A percentile compares a stretch with the other conserved stretches of the same genome.
Evolutionary conservation across 2,888 invertebrate species (phyloP).

Genomic region (Tipula lateralis): DNA sequence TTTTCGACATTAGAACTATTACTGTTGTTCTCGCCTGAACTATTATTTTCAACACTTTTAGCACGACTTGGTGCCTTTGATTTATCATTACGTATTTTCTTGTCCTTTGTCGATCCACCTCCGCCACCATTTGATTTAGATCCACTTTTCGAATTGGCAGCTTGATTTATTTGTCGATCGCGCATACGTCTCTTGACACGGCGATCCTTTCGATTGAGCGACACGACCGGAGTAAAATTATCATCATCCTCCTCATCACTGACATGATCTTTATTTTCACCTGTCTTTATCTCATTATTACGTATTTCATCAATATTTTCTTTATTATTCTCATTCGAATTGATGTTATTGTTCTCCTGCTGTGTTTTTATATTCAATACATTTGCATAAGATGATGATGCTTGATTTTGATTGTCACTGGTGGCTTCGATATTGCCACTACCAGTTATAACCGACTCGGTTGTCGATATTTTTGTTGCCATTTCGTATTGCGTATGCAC

Average conservation of each 20-base stretch:
- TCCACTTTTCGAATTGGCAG: conserved; percentile 33
- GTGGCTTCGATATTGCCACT: neutral
- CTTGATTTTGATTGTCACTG: conserved; percentile 45
- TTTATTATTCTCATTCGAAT: conserved; percentile 31
- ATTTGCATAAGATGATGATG: conserved; percentile 66
- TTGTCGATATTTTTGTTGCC: conserved; percentile 14
- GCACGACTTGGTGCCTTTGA: conserved; percentile 28
- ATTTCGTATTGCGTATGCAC: neutral
- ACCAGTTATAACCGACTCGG: neutral
- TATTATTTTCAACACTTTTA: conserved; percentile 38
- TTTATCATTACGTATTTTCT: conserved; percentile 29
- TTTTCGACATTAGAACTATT: conserved; percentile 43
- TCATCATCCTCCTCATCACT: conserved; percentile 47
- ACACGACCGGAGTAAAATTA: conserved; percentile 48
- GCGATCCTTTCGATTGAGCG: conserved; percentile 48
- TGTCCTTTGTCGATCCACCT: neutral
- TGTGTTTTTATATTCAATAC: conserved; percentile 57
- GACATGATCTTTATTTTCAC: conserved; percentile 38
- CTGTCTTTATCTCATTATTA: neutral
- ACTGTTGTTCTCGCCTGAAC: conserved; percentile 41
- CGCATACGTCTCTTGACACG: conserved; percentile 42
- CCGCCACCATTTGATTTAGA: conserved; percentile 32
- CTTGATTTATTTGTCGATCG: conserved; percentile 30
- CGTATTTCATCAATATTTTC: conserved; percentile 31
- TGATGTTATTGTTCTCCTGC: conserved; percentile 9